Evolutionary conservation across 23 tunicate genomes (phyloP).

Genomic region (Trididemnum nubilum): DNA sequence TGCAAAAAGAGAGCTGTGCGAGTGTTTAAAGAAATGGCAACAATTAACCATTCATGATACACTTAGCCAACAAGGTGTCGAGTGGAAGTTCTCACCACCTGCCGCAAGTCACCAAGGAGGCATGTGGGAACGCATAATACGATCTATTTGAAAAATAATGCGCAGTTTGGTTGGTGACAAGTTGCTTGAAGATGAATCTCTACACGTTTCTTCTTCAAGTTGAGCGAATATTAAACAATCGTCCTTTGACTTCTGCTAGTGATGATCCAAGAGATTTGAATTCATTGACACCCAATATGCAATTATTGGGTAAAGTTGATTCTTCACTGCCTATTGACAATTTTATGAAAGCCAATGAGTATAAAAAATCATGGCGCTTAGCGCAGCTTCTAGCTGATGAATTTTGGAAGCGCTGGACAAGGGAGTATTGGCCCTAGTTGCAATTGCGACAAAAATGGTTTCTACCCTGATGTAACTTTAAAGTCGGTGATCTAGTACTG

Average conservation of each 20-base stretch:
- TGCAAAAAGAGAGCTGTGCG: constrained; percentile 34
- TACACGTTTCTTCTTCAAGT: not conserved
- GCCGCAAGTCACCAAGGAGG: constrained; percentile 22
- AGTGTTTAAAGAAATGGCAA: constrained; percentile 23
- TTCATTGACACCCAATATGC: constrained; percentile 27
- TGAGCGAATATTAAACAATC: constrained; percentile 16
- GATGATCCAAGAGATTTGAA: constrained; percentile 28
- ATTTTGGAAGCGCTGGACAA: constrained; percentile 37
- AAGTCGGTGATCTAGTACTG: constrained; percentile 28
- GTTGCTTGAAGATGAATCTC: not conserved
- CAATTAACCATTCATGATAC: not conserved
- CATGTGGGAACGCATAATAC: constrained; percentile 30
- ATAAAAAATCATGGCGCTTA: constrained; percentile 2
- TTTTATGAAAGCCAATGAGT: constrained; percentile 37
- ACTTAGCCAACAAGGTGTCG: not conserved
- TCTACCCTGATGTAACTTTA: constrained; percentile 13
- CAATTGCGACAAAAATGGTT: constrained; percentile 46
- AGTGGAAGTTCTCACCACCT: constrained; percentile 26
- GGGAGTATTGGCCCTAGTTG: constrained; percentile 19
- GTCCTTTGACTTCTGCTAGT: constrained; percentile 3
- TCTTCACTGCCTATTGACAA: constrained; percentile 19
- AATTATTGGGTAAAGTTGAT: constrained; percentile 5
- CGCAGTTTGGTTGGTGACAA: not conserved
- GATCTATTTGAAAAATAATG: constrained; percentile 33
- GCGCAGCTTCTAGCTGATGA: not conserved